Conservation (phyloP, 2,888 invertebrate genomes). For the Pyrrhosoma nymphula region DNA sequence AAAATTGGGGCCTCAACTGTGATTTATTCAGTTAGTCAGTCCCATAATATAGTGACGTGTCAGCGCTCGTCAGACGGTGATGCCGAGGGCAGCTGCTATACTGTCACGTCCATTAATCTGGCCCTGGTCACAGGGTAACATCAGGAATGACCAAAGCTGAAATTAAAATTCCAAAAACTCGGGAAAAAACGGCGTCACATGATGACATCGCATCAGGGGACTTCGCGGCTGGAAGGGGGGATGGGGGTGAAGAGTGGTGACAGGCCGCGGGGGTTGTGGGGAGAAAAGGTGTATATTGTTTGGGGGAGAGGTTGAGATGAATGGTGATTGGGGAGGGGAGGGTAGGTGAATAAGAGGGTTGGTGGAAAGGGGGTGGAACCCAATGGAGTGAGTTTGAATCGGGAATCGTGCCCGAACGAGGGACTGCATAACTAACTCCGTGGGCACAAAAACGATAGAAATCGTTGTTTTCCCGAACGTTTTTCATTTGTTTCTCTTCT, state of each 20-base stretch:
- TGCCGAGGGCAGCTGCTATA: neutral
- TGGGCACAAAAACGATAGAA: neutral
- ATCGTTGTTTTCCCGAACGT: neutral
- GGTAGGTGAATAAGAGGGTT: neutral
- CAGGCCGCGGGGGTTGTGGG: neutral
- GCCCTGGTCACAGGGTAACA: neutral
- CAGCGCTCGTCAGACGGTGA: too few species aligned
- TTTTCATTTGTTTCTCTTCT: neutral
- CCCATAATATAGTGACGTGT: too few species aligned
- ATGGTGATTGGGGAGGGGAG: neutral
- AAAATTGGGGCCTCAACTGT: too few species aligned
- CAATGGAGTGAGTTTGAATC: neutral
- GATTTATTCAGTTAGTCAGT: too few species aligned
- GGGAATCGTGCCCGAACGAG: conserved; percentile 9
- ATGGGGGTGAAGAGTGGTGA: neutral
- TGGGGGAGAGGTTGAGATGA: neutral
- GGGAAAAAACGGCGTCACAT: neutral
- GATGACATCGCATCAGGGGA: neutral
- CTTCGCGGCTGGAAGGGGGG: neutral
- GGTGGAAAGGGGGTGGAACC: neutral
- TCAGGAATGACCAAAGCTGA: neutral
- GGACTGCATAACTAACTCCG: conserved; percentile 31
- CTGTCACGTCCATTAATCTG: neutral
- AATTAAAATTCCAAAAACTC: neutral
- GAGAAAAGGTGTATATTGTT: neutral